phyloP scores from a whole-genome alignment of 2,888 invertebrate species.

The Psylliodes chrysocephalus region DNA sequence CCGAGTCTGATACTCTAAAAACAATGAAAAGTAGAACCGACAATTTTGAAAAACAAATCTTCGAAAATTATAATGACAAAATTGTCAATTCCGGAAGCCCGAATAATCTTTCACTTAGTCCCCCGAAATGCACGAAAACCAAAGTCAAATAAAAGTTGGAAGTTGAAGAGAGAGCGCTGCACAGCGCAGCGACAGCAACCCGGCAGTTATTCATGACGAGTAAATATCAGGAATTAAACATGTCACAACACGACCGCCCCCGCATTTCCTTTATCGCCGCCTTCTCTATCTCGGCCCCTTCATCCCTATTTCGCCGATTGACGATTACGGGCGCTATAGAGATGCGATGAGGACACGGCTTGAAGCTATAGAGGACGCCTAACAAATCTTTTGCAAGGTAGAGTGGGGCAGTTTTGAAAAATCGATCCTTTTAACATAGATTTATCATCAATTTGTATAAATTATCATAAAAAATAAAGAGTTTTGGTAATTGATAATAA shows the following conservation, averaged over 20 bases:
- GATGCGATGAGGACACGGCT: background rate
- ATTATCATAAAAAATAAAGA: no score
- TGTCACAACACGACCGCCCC: constrained; percentile 61
- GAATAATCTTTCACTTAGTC: background rate
- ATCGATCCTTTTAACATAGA: no score
- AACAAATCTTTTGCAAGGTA: background rate
- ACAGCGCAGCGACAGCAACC: no score
- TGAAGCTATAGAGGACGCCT: background rate
- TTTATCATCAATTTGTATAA: no score
- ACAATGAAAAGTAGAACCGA: no score
- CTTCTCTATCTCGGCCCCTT: constrained; percentile 31
- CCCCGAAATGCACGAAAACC: background rate
- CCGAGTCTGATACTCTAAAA: no score
- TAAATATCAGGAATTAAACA: constrained; percentile 60
- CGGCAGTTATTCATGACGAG: constrained; percentile 21
- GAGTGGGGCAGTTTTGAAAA: background rate
- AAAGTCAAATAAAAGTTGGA: background rate
- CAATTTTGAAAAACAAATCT: no score
- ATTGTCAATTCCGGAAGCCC: no score
- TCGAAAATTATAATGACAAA: no score
- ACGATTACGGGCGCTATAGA: background rate
- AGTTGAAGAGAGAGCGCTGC: background rate
- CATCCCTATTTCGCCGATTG: background rate
- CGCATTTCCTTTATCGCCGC: constrained; percentile 45
- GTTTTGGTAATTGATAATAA: no score